Evolutionary conservation across 2,888 invertebrate species (phyloP).

Genomic region (Camptogramma bilineatum): DNA sequence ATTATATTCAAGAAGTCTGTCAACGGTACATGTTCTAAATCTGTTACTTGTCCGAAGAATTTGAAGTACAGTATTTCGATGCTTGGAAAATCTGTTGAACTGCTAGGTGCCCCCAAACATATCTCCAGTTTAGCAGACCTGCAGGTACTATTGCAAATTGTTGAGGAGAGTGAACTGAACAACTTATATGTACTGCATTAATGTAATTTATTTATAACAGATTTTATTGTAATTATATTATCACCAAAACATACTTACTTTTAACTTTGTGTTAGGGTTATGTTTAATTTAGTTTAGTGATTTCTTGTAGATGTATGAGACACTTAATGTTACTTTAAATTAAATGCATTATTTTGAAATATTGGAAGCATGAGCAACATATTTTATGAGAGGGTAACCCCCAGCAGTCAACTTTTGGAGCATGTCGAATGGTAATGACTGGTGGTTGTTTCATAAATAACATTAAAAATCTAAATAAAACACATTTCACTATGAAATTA

Average conservation of each 20-base stretch:
- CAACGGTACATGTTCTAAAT: conserved; percentile 67
- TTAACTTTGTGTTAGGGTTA: conserved; percentile 6
- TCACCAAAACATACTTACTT: conserved; percentile 35
- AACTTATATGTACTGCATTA: conserved; percentile 76
- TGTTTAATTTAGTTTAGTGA: conserved; percentile 14
- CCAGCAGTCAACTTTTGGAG: neutral
- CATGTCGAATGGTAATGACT: neutral
- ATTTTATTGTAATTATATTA: conserved; percentile 46
- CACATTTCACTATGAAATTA: too few relatives aligned
- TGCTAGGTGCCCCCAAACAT: conserved; percentile 79
- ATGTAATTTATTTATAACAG: conserved; percentile 46
- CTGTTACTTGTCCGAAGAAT: conserved; percentile 76
- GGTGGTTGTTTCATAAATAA: too few relatives aligned
- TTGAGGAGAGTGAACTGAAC: conserved; percentile 75
- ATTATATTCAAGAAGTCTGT: conserved; percentile 72
- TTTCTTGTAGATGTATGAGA: conserved; percentile 2
- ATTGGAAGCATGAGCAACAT: neutral
- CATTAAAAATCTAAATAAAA: too few relatives aligned
- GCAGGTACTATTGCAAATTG: conserved; percentile 80
- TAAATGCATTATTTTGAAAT: neutral
- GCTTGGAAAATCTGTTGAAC: conserved; percentile 72
- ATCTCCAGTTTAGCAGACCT: conserved; percentile 78
- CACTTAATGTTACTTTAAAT: neutral
- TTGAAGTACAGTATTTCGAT: conserved; percentile 76
- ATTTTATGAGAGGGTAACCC: neutral